These are phyloP conservation scores for Amphimallon solstitiale DNA, from an alignment of 2,888 invertebrate species.

Conservation along the genomic window DNA sequence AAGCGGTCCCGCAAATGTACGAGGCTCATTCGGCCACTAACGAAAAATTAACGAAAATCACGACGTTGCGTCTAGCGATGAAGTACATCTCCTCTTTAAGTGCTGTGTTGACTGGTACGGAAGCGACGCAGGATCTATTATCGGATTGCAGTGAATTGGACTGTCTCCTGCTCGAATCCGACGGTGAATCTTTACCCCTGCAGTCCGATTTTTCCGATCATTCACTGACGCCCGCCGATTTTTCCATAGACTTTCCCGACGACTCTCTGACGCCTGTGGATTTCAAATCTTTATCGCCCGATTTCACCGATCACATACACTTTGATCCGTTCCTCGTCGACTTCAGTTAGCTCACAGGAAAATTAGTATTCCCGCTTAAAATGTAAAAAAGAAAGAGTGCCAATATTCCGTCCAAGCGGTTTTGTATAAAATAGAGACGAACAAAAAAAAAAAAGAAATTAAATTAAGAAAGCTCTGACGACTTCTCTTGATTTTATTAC, in stretches of 20 bases:
- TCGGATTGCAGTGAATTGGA: constrained; percentile 58
- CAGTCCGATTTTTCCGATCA: constrained; percentile 60
- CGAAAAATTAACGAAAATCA: constrained; percentile 74
- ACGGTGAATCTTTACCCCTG: constrained; percentile 59
- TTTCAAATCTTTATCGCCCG: constrained; percentile 58
- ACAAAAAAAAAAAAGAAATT: not conserved
- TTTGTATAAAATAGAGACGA: constrained; percentile 30
- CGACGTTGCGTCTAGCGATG: constrained; percentile 73
- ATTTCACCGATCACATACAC: constrained; percentile 57
- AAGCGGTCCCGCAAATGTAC: constrained; percentile 66
- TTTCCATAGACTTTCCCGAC: constrained; percentile 59
- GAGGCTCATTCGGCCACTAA: constrained; percentile 57
- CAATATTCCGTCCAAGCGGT: constrained; percentile 29
- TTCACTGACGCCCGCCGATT: constrained; percentile 60
- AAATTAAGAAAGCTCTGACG: not conserved
- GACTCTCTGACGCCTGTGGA: constrained; percentile 59
- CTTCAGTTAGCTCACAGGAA: constrained; percentile 51
- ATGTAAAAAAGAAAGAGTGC: constrained; percentile 13
- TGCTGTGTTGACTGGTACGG: constrained; percentile 56
- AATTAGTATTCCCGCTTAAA: not conserved
- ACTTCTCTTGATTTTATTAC: not conserved
- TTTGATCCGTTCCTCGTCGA: constrained; percentile 59
- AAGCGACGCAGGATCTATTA: constrained; percentile 49
- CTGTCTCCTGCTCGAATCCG: constrained; percentile 51
- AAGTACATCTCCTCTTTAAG: constrained; percentile 70